Evolutionary conservation across 2,797 vertebrate species (phyloP), one percentile per base, ranked within the genome.

Genomic region (Helarctos malayanus): DNA sequence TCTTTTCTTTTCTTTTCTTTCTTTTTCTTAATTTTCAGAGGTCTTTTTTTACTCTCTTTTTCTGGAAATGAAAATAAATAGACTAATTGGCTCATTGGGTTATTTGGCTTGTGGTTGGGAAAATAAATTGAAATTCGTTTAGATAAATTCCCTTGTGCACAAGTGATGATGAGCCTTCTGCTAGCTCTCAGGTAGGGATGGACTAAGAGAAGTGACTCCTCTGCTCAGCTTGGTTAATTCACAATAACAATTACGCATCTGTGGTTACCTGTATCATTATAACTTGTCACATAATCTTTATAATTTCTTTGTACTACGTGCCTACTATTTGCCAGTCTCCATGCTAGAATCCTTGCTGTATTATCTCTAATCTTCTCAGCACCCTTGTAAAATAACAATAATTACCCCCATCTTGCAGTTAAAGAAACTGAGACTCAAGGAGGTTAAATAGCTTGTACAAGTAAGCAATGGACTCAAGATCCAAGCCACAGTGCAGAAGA

Each of bases 1-100:
- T 84, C 59, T n/a, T 25, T 14, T 38, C 38, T 38, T 79, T 45
- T 18, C 23, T 11, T 59, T 47, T n/a, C 18, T 57, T 69, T 69
- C 25, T 47, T 92, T 75, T 52, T 35, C 54, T 83, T 73, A 86
- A 76, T 93, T 69, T 95, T 57, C 69, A 83, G 27, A 82, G 25
- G 35, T 75, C 63, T 32, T 95, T 92, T 87, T 84, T 86, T 35
- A 84, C 32, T 80, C 49, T 89, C 0, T 45, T 19, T 71, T 41
- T 29, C 21, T 63, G 27, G 78, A 93, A 32, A 16, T 14, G 89
- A 92, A 68, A 76, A 18, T 57, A 47, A 71, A 85, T n/a, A 94
- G 63, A 89, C 9, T 23, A 57, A 27, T 10, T 88, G 45, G 54
- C 32, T 76, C 11, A 59, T 32, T 63, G 52, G 79, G 35, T 27